A percentile compares a stretch with the other conserved stretches of the same genome.
Conservation (phyloP, 2,113 vertebrate species). For the Epinephelus cyanopodus region DNA sequence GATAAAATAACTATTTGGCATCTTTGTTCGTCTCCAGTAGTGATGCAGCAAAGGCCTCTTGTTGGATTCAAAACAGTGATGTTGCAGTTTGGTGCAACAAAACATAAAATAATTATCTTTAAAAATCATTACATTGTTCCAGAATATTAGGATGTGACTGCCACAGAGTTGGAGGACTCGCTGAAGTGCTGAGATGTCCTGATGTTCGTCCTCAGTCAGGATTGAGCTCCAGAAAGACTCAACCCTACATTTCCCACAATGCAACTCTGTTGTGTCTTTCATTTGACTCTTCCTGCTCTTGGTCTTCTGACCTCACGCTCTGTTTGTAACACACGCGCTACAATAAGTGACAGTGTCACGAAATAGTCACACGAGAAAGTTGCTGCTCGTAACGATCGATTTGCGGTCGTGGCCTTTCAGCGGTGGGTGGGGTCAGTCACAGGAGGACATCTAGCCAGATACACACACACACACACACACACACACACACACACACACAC, state of each 20-base stretch:
- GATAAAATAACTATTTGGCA: too few relatives aligned
- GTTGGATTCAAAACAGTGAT: background rate
- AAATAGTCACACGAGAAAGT: background rate
- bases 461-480: conserved; percentile 1
- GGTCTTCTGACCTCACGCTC: background rate
- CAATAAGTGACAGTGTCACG: too few relatives aligned
- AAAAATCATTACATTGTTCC: too few relatives aligned
- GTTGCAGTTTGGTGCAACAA: too few relatives aligned
- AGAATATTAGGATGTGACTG: too few relatives aligned
- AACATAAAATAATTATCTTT: too few relatives aligned
- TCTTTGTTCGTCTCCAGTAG: too few relatives aligned
- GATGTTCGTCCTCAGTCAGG: background rate
- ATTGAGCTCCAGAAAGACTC: background rate
- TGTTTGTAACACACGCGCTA: background rate
- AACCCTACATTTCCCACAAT: conserved; percentile 17
- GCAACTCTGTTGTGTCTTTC: background rate
- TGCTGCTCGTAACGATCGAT: background rate
- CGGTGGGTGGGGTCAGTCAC: conserved; percentile 20
- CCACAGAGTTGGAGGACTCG: background rate
- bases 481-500: background rate
- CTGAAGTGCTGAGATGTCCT: background rate
- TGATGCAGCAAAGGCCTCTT: background rate
- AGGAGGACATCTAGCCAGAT: background rate
- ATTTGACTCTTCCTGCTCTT: background rate
- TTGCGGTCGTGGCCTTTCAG: conserved; percentile 8